A percentile compares a stretch with the other conserved stretches of the same genome.
Evolutionary conservation across 1,140 invertebrate genomes (phyloP).

Genomic region (Argopecten irradians): DNA sequence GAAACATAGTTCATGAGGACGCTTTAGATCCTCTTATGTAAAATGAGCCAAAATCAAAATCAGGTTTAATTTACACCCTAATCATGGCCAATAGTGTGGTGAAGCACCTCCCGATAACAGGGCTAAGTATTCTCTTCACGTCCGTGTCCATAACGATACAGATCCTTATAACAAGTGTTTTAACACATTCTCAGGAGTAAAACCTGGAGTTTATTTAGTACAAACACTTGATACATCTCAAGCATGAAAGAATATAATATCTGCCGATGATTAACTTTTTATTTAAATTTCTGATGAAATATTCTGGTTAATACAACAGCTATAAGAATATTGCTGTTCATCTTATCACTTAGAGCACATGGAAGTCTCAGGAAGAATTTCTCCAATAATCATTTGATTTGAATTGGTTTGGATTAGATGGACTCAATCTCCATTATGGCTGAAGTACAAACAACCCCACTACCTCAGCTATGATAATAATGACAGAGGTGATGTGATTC

Average conservation of each 20-base stretch:
- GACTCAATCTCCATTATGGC: background rate
- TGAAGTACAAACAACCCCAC: background rate
- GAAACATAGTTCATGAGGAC: background rate
- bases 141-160: background rate
- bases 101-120: background rate
- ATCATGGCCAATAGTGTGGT: background rate
- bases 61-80: background rate
- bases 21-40: background rate
- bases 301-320: background rate
- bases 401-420: background rate
- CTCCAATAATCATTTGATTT: background rate
- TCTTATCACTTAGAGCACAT: background rate
- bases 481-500: background rate
- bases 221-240: background rate
- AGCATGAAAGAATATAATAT: background rate
- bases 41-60: background rate
- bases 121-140: background rate
- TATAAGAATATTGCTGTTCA: too few species aligned
- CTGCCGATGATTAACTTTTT: background rate
- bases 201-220: background rate
- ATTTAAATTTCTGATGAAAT: background rate
- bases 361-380: background rate
- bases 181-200: background rate
- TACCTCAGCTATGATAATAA: background rate
- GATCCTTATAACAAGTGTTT: background rate